Evolutionary conservation across 2,888 invertebrate species (phyloP).

Genomic region (Cylindroiulus punctatus): DNA sequence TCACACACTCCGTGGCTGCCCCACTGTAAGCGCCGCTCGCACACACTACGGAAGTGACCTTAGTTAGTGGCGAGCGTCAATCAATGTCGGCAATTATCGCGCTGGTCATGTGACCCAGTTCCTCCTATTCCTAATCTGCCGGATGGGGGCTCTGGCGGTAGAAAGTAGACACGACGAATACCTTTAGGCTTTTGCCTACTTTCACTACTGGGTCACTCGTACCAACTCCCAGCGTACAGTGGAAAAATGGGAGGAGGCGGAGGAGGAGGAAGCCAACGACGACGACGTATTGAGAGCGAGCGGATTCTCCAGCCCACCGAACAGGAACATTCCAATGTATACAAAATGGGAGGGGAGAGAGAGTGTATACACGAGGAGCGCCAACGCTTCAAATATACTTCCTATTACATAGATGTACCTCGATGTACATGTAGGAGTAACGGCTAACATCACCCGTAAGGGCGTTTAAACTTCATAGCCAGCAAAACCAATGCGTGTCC

Average conservation of each 20-base stretch:
- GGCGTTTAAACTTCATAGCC: too few relatives aligned
- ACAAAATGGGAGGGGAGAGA: too few relatives aligned
- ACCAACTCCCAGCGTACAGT: not conserved
- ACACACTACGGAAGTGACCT: conserved; percentile 55
- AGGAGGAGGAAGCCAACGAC: not conserved
- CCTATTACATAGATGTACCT: too few relatives aligned
- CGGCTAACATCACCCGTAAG: too few relatives aligned
- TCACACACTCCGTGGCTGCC: too few relatives aligned
- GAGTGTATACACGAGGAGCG: too few relatives aligned
- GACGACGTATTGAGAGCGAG: too few relatives aligned
- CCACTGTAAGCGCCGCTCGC: not conserved
- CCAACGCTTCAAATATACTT: too few relatives aligned
- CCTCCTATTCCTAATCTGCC: conserved; percentile 43
- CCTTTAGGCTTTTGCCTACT: conserved; percentile 36
- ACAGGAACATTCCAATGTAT: too few relatives aligned
- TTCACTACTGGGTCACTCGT: conserved; percentile 56
- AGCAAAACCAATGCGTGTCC: too few relatives aligned
- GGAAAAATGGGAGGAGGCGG: not conserved
- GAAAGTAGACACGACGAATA: not conserved
- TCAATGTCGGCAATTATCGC: conserved; percentile 48
- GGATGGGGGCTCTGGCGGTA: not conserved
- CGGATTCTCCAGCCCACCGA: too few relatives aligned
- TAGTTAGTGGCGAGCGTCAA: conserved; percentile 46
- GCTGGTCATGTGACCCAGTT: conserved; percentile 56
- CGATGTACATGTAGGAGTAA: too few relatives aligned